Conservation (phyloP, 2,888 invertebrate genomes). For the Callosobruchus maculatus region DNA sequence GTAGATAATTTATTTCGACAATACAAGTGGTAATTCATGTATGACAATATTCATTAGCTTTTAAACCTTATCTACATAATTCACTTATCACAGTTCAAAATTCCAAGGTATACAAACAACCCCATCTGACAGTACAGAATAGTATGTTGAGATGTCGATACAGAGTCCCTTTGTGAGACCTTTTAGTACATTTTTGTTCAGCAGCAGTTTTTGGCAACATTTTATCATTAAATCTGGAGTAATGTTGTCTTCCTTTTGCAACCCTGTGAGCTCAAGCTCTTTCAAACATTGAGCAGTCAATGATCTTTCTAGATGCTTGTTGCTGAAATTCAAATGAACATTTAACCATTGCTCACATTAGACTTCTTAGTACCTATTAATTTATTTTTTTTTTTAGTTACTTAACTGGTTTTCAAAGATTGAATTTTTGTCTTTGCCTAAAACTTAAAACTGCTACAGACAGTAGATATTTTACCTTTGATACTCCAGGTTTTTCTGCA, state of each 20-base stretch:
- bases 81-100: constrained; percentile 57
- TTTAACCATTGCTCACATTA: too few species aligned
- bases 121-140: constrained; percentile 87
- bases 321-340: too few species aligned
- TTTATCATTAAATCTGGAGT: constrained; percentile 86
- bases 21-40: neutral
- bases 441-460: too few species aligned
- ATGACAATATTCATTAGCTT: neutral
- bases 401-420: too few species aligned
- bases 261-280: constrained; percentile 65
- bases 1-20: neutral
- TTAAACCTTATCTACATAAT: neutral
- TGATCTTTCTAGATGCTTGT: constrained; percentile 76
- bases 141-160: constrained; percentile 84
- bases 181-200: constrained; percentile 49
- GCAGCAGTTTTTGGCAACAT: constrained; percentile 71
- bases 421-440: too few species aligned
- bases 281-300: constrained; percentile 64
- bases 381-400: too few species aligned
- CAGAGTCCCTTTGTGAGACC: constrained; percentile 62
- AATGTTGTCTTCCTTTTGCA: constrained; percentile 87
- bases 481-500: constrained; percentile 67
- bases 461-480: constrained; percentile 58
- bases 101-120: constrained; percentile 93
- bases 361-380: too few species aligned